phyloP scores from a whole-genome alignment of 2,797 vertebrate genomes.

The Masticophis lateralis region DNA sequence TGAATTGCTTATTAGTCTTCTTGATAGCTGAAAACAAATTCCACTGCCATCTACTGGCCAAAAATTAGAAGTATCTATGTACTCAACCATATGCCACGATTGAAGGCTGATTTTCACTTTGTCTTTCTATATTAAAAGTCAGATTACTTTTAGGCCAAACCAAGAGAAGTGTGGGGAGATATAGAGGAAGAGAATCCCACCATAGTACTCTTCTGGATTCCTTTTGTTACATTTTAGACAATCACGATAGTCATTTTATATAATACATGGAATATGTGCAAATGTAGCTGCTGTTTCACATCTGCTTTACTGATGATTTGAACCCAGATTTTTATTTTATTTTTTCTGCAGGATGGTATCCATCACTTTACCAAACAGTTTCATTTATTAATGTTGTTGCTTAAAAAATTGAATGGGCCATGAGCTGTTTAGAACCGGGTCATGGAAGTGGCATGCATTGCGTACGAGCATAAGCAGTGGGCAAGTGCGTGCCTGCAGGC shows the following conservation, averaged over 20 bases:
- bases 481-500: background rate
- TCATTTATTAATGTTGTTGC: background rate
- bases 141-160: background rate
- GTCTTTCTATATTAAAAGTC: background rate
- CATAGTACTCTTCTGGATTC: no score
- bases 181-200: background rate
- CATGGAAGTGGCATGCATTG: background rate
- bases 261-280: background rate
- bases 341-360: background rate
- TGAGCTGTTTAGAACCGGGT: background rate
- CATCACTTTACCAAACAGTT: background rate
- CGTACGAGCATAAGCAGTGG: background rate
- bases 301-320: background rate
- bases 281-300: background rate
- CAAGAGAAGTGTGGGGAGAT: background rate
- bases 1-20: background rate
- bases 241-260: background rate
- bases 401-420: background rate
- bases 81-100: background rate
- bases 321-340: background rate
- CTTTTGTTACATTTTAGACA: background rate
- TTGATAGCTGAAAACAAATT: constrained; percentile 2
- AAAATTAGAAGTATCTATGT: background rate
- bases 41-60: constrained; percentile 31
- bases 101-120: background rate